These are phyloP conservation scores for Halichoerus grypus DNA, from an alignment of 2,113 vertebrate species.

Conservation along the genomic window DNA sequence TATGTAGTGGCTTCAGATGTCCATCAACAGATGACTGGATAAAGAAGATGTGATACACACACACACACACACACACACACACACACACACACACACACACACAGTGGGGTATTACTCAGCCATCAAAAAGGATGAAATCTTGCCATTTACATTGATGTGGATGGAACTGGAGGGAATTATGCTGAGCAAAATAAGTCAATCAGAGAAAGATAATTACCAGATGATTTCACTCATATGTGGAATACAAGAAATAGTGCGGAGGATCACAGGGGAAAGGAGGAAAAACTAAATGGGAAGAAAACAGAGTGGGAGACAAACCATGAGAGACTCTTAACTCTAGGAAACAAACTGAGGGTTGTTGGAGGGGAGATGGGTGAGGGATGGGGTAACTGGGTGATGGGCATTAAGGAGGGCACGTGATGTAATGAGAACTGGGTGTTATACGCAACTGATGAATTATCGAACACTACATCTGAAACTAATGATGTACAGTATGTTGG, in stretches of 20 bases:
- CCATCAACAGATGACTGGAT: background rate
- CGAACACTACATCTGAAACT: background rate
- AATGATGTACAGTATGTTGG: background rate
- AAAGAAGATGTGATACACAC: background rate
- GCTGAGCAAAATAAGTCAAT: background rate
- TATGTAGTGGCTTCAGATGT: background rate
- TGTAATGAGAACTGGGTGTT: background rate
- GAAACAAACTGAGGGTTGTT: background rate
- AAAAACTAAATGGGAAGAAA: background rate
- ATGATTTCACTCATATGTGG: background rate
- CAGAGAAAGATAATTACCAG: background rate
- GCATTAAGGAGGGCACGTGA: background rate
- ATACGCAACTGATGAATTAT: background rate
- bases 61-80: no score
- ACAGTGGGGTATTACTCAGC: background rate
- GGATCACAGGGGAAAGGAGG: background rate
- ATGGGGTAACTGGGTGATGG: background rate
- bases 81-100: no score
- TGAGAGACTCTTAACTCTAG: background rate
- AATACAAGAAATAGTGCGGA: background rate
- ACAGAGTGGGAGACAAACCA: background rate
- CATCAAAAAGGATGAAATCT: background rate
- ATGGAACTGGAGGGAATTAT: background rate
- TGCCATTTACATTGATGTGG: background rate
- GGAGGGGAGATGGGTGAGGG: background rate